Conservation (phyloP, 2,888 invertebrate genomes). For the Lordiphosa fenestrarum region DNA sequence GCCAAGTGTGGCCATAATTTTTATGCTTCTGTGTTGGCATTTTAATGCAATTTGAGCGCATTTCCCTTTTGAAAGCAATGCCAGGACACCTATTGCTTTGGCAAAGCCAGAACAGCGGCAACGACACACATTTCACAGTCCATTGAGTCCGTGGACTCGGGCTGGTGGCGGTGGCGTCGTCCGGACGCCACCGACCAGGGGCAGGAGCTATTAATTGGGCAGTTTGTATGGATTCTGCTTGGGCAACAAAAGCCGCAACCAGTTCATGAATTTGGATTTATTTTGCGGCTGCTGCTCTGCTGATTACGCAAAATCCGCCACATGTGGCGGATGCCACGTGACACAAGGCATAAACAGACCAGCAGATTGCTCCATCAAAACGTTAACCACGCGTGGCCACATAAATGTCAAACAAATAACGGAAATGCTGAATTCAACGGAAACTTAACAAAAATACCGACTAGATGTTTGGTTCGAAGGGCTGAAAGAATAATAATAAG, state of each 20-base stretch:
- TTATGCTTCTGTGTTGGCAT: conserved; percentile 74
- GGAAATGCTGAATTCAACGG: conserved; percentile 50
- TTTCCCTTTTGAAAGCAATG: conserved; percentile 74
- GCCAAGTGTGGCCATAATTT: conserved; percentile 71
- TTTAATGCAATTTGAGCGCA: conserved; percentile 75
- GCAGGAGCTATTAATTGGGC: conserved; percentile 17
- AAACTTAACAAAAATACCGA: conserved; percentile 38
- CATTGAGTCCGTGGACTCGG: conserved; percentile 53
- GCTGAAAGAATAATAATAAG: conserved; percentile 1
- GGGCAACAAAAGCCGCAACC: conserved; percentile 42
- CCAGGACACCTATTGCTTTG: conserved; percentile 75
- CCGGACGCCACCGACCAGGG: conserved; percentile 55
- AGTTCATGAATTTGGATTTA: conserved; percentile 43
- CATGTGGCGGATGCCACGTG: conserved; percentile 71
- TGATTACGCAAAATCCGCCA: conserved; percentile 65
- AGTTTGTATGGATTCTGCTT: conserved; percentile 49
- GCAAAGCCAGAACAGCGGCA: conserved; percentile 51
- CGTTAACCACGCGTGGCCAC: conserved; percentile 31
- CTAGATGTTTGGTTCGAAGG: conserved; percentile 3
- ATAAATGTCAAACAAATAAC: conserved; percentile 54
- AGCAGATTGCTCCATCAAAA: conserved; percentile 36
- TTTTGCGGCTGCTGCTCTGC: conserved; percentile 34
- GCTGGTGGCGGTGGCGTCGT: conserved; percentile 51
- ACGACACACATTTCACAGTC: conserved; percentile 69
- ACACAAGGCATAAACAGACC: conserved; percentile 54